phyloP scores from a whole-genome alignment of 2,113 vertebrate genomes.

The Anser cygnoides region DNA sequence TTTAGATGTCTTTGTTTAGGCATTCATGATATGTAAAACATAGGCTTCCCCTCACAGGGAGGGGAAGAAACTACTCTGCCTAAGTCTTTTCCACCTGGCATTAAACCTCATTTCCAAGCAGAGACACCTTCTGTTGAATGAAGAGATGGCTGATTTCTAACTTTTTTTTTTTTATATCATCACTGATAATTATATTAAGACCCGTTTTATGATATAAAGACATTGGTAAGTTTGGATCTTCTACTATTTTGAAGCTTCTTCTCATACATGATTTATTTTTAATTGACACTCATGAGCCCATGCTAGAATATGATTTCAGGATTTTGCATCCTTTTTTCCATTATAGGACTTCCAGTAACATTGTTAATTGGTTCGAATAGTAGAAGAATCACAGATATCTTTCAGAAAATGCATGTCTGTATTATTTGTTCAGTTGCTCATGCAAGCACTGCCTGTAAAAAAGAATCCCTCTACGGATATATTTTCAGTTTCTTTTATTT shows the following conservation, averaged over 20 bases:
- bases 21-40: accelerated
- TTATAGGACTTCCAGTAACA: background rate
- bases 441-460: background rate
- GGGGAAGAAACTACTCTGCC: background rate
- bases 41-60: background rate
- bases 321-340: background rate
- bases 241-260: background rate
- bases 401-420: background rate
- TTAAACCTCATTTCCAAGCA: background rate
- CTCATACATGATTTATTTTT: background rate
- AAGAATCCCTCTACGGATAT: background rate
- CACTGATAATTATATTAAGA: background rate
- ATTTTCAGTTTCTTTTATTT: background rate
- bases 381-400: background rate
- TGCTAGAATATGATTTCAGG: background rate
- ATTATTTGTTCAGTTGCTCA: background rate
- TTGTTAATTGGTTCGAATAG: background rate
- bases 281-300: background rate
- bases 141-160: background rate
- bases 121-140: background rate
- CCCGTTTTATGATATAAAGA: background rate
- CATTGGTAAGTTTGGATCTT: background rate
- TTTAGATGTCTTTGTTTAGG: background rate
- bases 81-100: background rate
- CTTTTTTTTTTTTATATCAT: background rate